Evolutionary conservation across 2,113 vertebrate species (phyloP), one percentile per base, ranked within the genome.

Genomic region (Platanista minor): DNA sequence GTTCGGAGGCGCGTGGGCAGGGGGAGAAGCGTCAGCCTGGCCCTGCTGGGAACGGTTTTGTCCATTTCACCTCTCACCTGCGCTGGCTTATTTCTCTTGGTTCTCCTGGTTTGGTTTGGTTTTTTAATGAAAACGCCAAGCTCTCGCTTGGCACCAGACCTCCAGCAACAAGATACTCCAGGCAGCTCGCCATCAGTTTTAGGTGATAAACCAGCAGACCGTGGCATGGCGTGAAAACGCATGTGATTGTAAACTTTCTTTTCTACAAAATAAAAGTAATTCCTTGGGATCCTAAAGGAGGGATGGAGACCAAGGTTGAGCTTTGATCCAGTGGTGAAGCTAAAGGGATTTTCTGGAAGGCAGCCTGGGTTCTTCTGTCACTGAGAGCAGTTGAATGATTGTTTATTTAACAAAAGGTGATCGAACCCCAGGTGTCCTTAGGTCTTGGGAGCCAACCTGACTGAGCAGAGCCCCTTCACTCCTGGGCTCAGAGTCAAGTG

Each of bases 141-240:
- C 54, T 25, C 9, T 71, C 6, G 0, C 78, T 27, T 15, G 29
- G 18, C 39, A 1, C 31, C 46, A 10, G 41, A 8, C 23, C n/a
- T 5, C 41, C 29, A 13, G 87, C 83, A 46, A 0, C 31, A 41
- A 39, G 49, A n/a, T 61, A 11, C 29, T 2, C 0, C 25, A 11
- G 36, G 29, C 23, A 15, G 75, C 18, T 8, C 3, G 1, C 57
- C 5, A 1, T 31, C 49, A 12, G 13, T 6, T 71, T n/a, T 5
- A 6, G 39, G 20, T 13, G 33, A 7, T 4, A 41, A 41, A 3
- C 52, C 18, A 1, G 41, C 33, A 0, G 1, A 31, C 23, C 7
- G 3, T 8, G 31, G 6, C 4, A 3, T 11, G 2, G 31, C 5
- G 33, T 18, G 18, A 33, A 54, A 49, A 74, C 5, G 3, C 31